Evolutionary conservation across 2,888 invertebrate genomes (phyloP), one percentile per base, ranked within the genome.

Genomic region (Leptinotarsa haldemani): DNA sequence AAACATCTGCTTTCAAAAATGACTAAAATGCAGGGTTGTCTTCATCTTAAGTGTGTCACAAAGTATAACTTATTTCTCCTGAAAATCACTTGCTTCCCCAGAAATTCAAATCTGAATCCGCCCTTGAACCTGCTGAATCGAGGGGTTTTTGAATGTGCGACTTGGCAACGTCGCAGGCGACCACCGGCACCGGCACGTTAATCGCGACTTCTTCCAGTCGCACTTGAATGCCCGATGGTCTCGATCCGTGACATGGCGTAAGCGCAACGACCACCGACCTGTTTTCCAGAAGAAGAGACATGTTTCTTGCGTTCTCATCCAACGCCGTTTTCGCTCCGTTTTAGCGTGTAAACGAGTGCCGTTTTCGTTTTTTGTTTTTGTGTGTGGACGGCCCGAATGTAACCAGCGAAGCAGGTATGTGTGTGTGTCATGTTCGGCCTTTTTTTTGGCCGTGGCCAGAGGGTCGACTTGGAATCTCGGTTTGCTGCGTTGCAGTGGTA

Each of bases 121-220:
- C 40, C 40, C 40, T 40, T 40, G 40, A 40, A 40, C 9, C 40
- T 40, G 40, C 40, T 40, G 40, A 40, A 40, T 40, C 40, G 9
- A 40, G 40, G 40, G 40, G 40, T 40, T 40, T 40, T 40, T 40
- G 40, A 40, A 40, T 40, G 9, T 40, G 40, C 5, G 12, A 9
- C 9, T 12, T 47, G 71, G 75, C 75, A 75, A 72, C 75, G 40
- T 16, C 25, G 75, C 70, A n/a, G 7, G 20, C 56, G 65, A 70
- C 40, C 71, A 75, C 75, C 72, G 69, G 70, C 75, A 72, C 67
- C 18, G 70, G 75, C 72, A 75, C 70, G 69, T 70, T 72, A 75
- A 67, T 72, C 75, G 72, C 70, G 63, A 63, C 30, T 69, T 72
- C 70, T 61, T 69, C 75, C 68, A 75, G 75, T 65, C 65, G 50